Evolutionary conservation across 2,797 vertebrate genomes (phyloP).

Genomic region (Pseudochaenichthys georgianus): DNA sequence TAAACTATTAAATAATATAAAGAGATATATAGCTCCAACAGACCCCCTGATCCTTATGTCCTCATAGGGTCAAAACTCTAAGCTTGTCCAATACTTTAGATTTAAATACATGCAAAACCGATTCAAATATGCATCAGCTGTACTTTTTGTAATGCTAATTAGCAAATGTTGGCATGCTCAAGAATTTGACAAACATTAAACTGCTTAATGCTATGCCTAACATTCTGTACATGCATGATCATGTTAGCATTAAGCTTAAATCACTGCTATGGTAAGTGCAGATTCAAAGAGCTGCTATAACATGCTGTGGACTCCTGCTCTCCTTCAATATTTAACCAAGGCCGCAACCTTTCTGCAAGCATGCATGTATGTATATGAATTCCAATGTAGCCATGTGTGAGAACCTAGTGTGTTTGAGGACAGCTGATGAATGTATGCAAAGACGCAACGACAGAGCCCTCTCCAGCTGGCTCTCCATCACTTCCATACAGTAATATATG

Average conservation of each 20-base stretch:
- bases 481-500: neutral
- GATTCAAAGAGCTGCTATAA: neutral
- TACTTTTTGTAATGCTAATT: too few relatives aligned
- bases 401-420: neutral
- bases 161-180: too few relatives aligned
- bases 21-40: too few relatives aligned
- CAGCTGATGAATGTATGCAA: constrained; percentile 4
- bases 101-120: too few relatives aligned
- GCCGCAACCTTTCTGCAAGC: neutral
- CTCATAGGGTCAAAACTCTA: too few relatives aligned
- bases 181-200: too few relatives aligned
- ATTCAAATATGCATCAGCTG: too few relatives aligned
- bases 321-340: neutral
- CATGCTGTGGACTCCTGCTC: neutral
- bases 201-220: too few relatives aligned
- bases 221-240: too few relatives aligned
- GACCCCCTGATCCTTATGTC: too few relatives aligned
- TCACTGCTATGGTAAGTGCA: neutral
- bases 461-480: constrained; percentile 14
- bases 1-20: too few relatives aligned
- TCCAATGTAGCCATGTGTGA: neutral
- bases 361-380: constrained; percentile 14
- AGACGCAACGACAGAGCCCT: constrained; percentile 1
- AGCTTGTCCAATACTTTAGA: too few relatives aligned
- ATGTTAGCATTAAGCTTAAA: neutral